phyloP scores from a whole-genome alignment of 2,113 vertebrate species.

The Pao palembangensis region DNA sequence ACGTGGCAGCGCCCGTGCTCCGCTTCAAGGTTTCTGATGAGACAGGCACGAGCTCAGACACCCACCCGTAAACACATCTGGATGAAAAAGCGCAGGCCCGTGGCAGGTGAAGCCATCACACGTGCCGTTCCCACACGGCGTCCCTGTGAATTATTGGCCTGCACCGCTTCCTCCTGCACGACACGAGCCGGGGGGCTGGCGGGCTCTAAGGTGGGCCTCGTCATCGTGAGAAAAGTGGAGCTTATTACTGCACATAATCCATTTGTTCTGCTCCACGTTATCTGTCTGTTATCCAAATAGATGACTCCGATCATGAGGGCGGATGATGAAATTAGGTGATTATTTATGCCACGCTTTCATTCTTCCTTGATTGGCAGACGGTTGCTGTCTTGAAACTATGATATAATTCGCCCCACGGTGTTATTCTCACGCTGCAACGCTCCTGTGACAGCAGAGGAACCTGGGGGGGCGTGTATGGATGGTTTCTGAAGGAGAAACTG shows the following conservation, averaged over 20 bases:
- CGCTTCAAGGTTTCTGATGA: slow-evolving; percentile 40
- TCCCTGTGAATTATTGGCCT: slow-evolving; percentile 74
- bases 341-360: slow-evolving; percentile 30
- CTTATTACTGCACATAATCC: slow-evolving; percentile 4
- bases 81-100: slow-evolving; percentile 1
- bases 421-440: slow-evolving; percentile 19
- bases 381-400: slow-evolving; percentile 26
- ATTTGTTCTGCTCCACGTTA: slow-evolving; percentile 23
- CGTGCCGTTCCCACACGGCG: no score
- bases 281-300: slow-evolving; percentile 19
- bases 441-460: slow-evolving; percentile 14
- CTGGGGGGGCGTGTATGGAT: slow-evolving; percentile 24
- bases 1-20: slow-evolving; percentile 26
- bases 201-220: neutral
- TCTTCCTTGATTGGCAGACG: slow-evolving; percentile 47
- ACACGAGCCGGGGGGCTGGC: neutral
- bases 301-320: slow-evolving; percentile 33
- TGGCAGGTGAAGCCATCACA: slow-evolving; percentile 36
- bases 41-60: slow-evolving; percentile 9
- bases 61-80: slow-evolving; percentile 1
- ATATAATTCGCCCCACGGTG: slow-evolving; percentile 37
- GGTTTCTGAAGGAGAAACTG: slow-evolving; percentile 32
- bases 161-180: slow-evolving; percentile 11
- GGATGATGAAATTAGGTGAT: slow-evolving; percentile 37
- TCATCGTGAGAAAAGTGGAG: no score